These are phyloP conservation scores for Trichogramma dendrolimi DNA, from an alignment of 2,888 invertebrate species.

Conservation along the genomic window DNA sequence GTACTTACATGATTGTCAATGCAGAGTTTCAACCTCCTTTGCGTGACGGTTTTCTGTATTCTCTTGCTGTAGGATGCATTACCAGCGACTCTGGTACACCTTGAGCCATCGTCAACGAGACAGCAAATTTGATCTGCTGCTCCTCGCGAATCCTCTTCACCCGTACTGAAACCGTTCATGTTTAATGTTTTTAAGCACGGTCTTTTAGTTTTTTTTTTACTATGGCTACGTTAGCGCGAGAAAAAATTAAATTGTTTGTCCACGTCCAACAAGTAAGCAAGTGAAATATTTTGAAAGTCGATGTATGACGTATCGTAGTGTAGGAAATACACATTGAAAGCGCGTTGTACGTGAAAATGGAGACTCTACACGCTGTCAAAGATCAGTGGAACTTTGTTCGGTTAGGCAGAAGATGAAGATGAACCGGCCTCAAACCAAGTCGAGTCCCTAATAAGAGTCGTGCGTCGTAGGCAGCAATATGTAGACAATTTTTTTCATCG, in stretches of 20 bases:
- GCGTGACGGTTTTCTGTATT: slow-evolving; percentile 92
- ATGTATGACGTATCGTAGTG: too few relatives aligned
- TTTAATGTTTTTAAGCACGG: neutral
- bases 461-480: too few relatives aligned
- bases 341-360: too few relatives aligned
- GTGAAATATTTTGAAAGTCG: too few relatives aligned
- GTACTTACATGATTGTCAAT: slow-evolving; percentile 71
- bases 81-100: slow-evolving; percentile 83
- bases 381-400: too few relatives aligned
- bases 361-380: too few relatives aligned
- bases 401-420: too few relatives aligned
- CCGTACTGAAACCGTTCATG: slow-evolving; percentile 88
- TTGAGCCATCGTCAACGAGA: slow-evolving; percentile 81
- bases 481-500: too few relatives aligned
- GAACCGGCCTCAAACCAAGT: too few relatives aligned
- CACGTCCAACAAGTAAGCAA: neutral
- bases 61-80: slow-evolving; percentile 96
- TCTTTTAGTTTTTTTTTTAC: neutral
- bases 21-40: slow-evolving; percentile 81
- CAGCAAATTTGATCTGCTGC: slow-evolving; percentile 89
- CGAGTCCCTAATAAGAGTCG: too few relatives aligned
- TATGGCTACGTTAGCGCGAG: neutral
- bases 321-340: too few relatives aligned
- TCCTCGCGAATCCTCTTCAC: slow-evolving; percentile 85
- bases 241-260: neutral